Evolutionary conservation across 2,888 invertebrate species (phyloP).

Genomic region (Argyresthia goedartella): DNA sequence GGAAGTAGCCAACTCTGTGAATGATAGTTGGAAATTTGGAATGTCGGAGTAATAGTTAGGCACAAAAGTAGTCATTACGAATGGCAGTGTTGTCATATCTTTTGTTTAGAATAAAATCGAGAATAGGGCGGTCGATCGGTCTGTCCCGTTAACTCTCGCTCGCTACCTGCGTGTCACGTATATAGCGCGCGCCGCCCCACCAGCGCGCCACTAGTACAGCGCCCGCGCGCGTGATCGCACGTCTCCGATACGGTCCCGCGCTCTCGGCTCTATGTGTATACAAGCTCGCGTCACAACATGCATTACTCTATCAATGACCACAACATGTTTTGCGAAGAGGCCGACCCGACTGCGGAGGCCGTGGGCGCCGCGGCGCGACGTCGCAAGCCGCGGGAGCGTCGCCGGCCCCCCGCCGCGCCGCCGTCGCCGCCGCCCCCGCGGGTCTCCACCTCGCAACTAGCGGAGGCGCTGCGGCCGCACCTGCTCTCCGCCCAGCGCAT

Average conservation of each 20-base stretch:
- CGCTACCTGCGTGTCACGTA: constrained; percentile 60
- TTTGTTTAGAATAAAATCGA: constrained; percentile 53
- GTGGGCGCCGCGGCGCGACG: constrained; percentile 51
- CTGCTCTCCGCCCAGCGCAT: constrained; percentile 73
- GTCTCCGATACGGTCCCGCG: constrained; percentile 56
- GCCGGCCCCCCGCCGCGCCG: constrained; percentile 56
- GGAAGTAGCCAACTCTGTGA: no score
- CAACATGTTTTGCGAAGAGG: constrained; percentile 65
- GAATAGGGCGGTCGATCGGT: constrained; percentile 65
- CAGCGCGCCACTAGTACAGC: constrained; percentile 63
- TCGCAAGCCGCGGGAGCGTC: constrained; percentile 48
- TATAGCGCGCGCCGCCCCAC: constrained; percentile 65
- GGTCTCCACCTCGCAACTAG: constrained; percentile 70
- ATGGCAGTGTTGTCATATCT: constrained; percentile 1
- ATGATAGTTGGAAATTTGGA: no score
- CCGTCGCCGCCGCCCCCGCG: constrained; percentile 60
- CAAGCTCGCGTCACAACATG: constrained; percentile 54
- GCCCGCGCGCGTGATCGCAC: constrained; percentile 65
- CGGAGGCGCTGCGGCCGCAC: constrained; percentile 71
- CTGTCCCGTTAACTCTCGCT: constrained; percentile 65
- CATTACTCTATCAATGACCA: constrained; percentile 54
- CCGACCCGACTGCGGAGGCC: constrained; percentile 54
- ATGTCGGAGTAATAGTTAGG: no score
- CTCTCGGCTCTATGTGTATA: constrained; percentile 66
- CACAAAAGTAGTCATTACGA: no score